Percentiles rank a stretch among this genome's conserved stretches.
These are phyloP conservation scores for Ctenodactylus gundi DNA, from an alignment of 2,113 vertebrate genomes.

Conservation along the genomic window DNA sequence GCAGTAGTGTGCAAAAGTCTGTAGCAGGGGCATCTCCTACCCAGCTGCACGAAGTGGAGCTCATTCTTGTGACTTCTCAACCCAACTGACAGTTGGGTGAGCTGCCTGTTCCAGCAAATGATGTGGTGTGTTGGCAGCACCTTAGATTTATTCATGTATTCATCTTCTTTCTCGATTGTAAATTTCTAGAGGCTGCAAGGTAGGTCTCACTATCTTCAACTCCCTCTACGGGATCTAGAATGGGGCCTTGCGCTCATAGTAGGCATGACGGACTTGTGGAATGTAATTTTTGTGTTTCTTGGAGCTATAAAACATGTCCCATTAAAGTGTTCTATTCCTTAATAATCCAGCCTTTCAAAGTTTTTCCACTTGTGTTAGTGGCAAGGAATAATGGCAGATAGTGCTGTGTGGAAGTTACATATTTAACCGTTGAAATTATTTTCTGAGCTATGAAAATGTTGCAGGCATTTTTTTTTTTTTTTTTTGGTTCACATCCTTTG, in stretches of 20 bases:
- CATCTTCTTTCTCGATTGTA: not conserved
- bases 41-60: too few species aligned
- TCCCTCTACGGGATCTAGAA: not conserved
- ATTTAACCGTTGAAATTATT: not conserved
- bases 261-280: not conserved
- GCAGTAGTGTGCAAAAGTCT: not conserved
- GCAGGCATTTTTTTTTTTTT: conserved; percentile 39
- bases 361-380: not conserved
- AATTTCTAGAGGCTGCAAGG: not conserved
- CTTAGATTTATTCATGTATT: not conserved
- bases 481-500: not conserved
- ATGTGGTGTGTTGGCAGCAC: not conserved
- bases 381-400: not conserved
- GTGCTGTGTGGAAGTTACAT: not conserved
- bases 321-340: not conserved
- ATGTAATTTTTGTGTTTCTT: not conserved
- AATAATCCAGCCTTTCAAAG: not conserved
- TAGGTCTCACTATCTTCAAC: not conserved
- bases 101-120: not conserved
- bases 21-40: not conserved
- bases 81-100: not conserved
- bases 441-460: conserved; percentile 51
- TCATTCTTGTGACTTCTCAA: not conserved
- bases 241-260: not conserved
- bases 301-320: not conserved